A percentile compares a stretch with the other conserved stretches of the same genome.
Evolutionary conservation across 2,113 vertebrate genomes (phyloP).

Genomic region (Theristicus caerulescens): DNA sequence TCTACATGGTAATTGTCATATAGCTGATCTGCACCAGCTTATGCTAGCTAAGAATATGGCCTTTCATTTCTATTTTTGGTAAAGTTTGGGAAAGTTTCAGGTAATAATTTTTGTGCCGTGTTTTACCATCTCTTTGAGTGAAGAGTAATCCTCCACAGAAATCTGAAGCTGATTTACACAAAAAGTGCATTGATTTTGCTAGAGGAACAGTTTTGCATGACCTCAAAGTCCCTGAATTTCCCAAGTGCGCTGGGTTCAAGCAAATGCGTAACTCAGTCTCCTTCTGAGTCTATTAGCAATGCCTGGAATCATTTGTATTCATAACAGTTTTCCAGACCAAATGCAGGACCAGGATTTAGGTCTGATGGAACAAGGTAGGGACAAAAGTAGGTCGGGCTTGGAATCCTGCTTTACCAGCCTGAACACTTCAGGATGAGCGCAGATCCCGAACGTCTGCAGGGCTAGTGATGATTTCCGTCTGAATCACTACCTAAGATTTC

Average conservation of each 20-base stretch:
- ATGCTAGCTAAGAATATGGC: not conserved
- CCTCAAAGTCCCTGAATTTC: not conserved
- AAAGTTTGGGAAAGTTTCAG: conserved; percentile 28
- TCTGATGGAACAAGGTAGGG: conserved; percentile 36
- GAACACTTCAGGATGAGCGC: not conserved
- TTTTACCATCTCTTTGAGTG: not conserved
- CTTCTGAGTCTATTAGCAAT: not conserved
- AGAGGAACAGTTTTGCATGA: not conserved
- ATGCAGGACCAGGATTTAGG: conserved; percentile 32
- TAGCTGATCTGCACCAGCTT: not conserved
- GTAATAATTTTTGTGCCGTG: not conserved
- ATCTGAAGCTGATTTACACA: conserved; percentile 32
- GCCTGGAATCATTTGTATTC: conserved; percentile 45
- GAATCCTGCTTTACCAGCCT: conserved; percentile 15
- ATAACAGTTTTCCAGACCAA: conserved; percentile 17
- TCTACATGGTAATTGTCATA: not conserved
- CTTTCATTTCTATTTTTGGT: conserved; percentile 47
- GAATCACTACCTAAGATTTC: not conserved
- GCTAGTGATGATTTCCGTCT: not conserved
- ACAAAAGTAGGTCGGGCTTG: conserved; percentile 59
- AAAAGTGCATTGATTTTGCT: conserved; percentile 15
- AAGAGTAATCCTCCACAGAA: not conserved
- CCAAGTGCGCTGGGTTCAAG: not conserved
- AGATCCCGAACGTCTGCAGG: not conserved
- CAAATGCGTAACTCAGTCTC: not conserved